Evolutionary conservation across 2,797 vertebrate genomes (phyloP), one percentile per base, ranked within the genome.

Genomic region (Melanotaenia boesemani): DNA sequence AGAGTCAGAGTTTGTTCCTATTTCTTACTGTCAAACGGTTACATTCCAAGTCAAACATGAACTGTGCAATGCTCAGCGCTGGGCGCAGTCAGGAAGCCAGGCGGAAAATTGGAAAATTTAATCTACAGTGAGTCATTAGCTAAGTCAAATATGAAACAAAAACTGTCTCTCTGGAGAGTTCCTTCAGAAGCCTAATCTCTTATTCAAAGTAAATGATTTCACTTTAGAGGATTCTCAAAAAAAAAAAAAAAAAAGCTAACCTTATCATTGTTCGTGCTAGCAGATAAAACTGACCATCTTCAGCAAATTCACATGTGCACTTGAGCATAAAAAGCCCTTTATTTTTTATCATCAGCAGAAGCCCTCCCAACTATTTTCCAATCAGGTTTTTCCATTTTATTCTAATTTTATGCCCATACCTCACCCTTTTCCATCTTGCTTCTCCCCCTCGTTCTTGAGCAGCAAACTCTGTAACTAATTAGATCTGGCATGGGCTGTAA

Each of bases 81-180:
- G 82, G 79, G 81, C 66, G 77, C 55, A 65, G 84, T 89, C 76
- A 72, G 84, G 79, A 89, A 94, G 87, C 80, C 89, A 93, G 86
- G 90, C 86, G 86, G 85, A 95, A 94, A 95, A 95, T 94, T 92
- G 90, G 91, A 94, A 94, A 94, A 88, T 93, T 88, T 86, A 90
- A 94, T 93, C 93, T 91, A 93, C 88, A 93, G 87, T 86, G 92
- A 94, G 87, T 94, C 91, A 94, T 95, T 95, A 94, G 88, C 88
- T 77, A 91, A 94, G 85, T 93, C 90, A 93, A 93, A 95, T 91
- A 93, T 81, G 90, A 94, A 93, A 94, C 92, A 93, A 94, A 93
- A 94, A 93, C 70, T 39, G 75, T 90, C 88, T 90, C 89, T 79
- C 79, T 7, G 75, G 88, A 90, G 88, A 90, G 90, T 89, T 88